Evolutionary conservation across 2,113 vertebrate genomes (phyloP).

Genomic region (Ginglymostoma cirratum): DNA sequence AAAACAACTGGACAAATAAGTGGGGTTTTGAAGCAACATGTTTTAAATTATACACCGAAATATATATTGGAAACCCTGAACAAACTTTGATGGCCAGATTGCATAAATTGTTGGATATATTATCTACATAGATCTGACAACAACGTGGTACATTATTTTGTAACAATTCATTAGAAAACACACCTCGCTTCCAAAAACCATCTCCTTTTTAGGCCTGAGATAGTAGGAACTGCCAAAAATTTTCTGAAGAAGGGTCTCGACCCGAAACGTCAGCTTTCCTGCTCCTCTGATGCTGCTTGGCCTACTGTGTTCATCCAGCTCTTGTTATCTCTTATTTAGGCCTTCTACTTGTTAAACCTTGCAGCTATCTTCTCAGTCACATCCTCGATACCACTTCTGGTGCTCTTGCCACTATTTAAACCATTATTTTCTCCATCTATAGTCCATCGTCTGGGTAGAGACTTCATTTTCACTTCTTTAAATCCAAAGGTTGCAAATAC

Average conservation of each 20-base stretch:
- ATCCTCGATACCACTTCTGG: background rate
- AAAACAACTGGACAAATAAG: background rate
- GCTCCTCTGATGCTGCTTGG: too few species aligned
- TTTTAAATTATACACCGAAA: background rate
- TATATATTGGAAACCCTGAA: background rate
- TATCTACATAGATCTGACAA: background rate
- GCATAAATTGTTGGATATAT: background rate
- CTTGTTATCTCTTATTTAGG: too few species aligned
- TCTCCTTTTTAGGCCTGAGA: background rate
- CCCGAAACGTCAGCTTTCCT: too few species aligned
- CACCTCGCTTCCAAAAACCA: background rate
- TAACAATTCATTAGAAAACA: background rate
- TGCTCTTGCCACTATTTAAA: background rate
- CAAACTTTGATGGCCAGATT: background rate
- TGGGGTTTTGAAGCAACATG: background rate
- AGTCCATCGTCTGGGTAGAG: background rate
- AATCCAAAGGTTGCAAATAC: background rate
- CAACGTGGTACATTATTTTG: background rate
- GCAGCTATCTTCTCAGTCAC: background rate
- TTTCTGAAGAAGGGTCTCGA: too few species aligned
- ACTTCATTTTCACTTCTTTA: background rate
- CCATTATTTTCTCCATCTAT: background rate
- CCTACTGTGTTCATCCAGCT: too few species aligned
- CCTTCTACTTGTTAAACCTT: background rate
- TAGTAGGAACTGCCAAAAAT: too few species aligned